These are phyloP conservation scores for Scylla paramamosain DNA, from an alignment of 1,140 invertebrate genomes.

Conservation along the genomic window DNA sequence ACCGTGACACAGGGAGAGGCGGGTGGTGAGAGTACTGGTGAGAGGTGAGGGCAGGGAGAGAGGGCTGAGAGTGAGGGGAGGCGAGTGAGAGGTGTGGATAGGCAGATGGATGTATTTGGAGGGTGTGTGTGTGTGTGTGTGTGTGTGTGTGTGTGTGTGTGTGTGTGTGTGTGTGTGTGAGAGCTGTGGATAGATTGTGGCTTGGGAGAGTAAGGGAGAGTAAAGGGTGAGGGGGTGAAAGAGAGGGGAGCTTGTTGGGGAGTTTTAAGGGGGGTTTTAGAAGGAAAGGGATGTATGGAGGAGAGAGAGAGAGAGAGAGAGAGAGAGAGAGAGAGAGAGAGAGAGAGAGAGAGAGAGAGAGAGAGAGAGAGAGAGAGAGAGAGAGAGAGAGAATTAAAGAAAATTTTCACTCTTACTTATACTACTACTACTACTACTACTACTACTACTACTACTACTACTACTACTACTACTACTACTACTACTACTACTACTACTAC, in stretches of 20 bases:
- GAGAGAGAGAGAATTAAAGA: too few relatives aligned
- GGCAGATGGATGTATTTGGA: not conserved
- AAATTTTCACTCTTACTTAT: not conserved
- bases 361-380: too few relatives aligned
- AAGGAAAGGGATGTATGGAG: constrained; percentile 25
- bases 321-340: too few relatives aligned
- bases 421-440: constrained; percentile 42
- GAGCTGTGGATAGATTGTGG: not conserved
- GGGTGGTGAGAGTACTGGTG: constrained; percentile 44
- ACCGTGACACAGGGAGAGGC: constrained; percentile 38
- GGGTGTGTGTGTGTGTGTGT: too few relatives aligned
- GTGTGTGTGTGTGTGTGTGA: not conserved
- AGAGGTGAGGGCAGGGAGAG: constrained; percentile 9
- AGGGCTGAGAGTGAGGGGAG: not conserved
- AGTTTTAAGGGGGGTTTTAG: too few relatives aligned
- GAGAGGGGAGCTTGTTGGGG: not conserved
- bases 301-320: not conserved
- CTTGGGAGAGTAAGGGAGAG: too few relatives aligned
- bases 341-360: too few relatives aligned
- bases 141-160: not conserved
- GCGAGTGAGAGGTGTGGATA: not conserved
- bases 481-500: constrained; percentile 37
- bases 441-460: constrained; percentile 51
- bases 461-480: constrained; percentile 32
- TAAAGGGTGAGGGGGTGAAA: not conserved